Base-by-base conservation (phyloP, 1,140 invertebrate species). In the Nomia melanderi region DNA sequence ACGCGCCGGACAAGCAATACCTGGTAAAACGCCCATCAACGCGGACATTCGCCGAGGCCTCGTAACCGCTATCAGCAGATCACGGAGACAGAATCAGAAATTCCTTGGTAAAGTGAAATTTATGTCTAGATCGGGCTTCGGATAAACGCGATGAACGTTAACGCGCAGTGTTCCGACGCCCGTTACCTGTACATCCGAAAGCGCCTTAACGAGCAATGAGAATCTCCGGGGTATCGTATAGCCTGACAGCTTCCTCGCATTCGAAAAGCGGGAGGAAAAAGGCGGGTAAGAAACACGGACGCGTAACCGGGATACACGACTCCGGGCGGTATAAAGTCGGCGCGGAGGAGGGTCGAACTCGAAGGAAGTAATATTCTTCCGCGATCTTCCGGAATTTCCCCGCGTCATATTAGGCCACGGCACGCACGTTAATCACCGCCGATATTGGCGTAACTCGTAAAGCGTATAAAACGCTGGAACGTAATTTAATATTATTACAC, bases 91-190 rank as follows among this genome's bases (percentile, higher is more conserved):
- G 78, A 83, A 84, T 79, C 70, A 76, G 75, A 50, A 60, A 79
- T 82, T 79, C 70, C 50, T 23, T 7, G 63, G 36, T 23, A 80
- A 81, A 85, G 72, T 85, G 63, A 82, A 78, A 81, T 87, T 86
- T 85, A 85, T 77, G 44, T 57, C 23, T 5, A 41, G 75, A 50
- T 62, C 8, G 39, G 20, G 44, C 47, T 20, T 41, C n/a, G 50
- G 57, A 77, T 86, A 66, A 79, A 72, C 53, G 57, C 64, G 74
- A 80, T 71, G 60, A 84, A 77, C 57, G 80, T 87, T 84, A 78
- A 78, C 65, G 44, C 25, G n/a, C 57, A 60, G 23, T 57, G 71
- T 57, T 29, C 11, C 53, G 72, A 53, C n/a, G 39, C 36, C 60
- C 50, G 59, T 77, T 74, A 31, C 44, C 33, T 53, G 72, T 44